These are phyloP conservation scores for Mormyrus lacerda DNA, from an alignment of 2,113 vertebrate species.

Conservation along the genomic window DNA sequence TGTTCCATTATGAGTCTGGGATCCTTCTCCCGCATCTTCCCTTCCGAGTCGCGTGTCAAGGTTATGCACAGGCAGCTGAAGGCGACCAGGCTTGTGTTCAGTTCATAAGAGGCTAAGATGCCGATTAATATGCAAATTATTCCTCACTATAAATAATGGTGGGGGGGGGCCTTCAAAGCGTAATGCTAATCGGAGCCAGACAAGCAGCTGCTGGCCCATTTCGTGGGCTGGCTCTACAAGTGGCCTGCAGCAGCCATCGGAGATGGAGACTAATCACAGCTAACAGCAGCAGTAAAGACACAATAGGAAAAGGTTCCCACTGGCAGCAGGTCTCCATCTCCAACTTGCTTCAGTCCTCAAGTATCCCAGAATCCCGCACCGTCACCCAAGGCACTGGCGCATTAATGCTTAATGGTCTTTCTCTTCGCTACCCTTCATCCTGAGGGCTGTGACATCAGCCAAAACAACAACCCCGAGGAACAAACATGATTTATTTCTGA, in stretches of 20 bases:
- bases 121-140: conserved; percentile 31
- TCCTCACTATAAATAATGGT: conserved; percentile 30
- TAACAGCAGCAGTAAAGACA: neutral
- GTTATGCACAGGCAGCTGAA: neutral
- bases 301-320: neutral
- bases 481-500: neutral
- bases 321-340: neutral
- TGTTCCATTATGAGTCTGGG: neutral
- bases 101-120: conserved; percentile 18
- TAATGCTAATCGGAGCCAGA: conserved; percentile 35
- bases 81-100: conserved; percentile 4
- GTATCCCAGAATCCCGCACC: neutral
- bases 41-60: neutral
- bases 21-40: neutral
- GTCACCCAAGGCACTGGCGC: neutral
- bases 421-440: neutral
- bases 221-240: conserved; percentile 21
- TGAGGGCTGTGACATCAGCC: neutral
- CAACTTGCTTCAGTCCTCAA: neutral
- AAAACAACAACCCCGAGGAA: neutral
- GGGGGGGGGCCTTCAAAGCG: conserved; percentile 30
- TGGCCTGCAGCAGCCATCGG: conserved; percentile 15
- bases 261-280: neutral
- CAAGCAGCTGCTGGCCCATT: conserved; percentile 36
- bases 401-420: neutral